Percentiles rank a stretch among this genome's conserved stretches.
These are phyloP conservation scores for Drosophila simulans DNA, from an alignment of 1,140 invertebrate species.

Conservation along the genomic window DNA sequence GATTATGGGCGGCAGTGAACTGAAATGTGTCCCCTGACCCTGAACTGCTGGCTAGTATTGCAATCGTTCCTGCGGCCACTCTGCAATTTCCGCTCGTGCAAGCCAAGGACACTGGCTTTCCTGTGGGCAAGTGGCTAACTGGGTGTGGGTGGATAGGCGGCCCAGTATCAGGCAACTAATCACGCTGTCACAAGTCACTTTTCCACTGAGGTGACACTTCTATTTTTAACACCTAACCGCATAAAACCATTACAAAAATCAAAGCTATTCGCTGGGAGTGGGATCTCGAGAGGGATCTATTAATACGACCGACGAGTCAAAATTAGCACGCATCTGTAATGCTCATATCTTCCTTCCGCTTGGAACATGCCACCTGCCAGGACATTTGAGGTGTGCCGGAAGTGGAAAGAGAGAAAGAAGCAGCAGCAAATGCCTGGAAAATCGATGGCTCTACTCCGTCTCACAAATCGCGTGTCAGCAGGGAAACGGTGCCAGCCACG, in stretches of 20 bases:
- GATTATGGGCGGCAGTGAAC: constrained; percentile 11
- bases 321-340: constrained; percentile 41
- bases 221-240: constrained; percentile 8
- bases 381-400: constrained; percentile 33
- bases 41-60: constrained; percentile 9
- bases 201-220: constrained; percentile 15
- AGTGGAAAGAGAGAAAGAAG: background rate
- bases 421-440: constrained; percentile 14
- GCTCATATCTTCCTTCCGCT: constrained; percentile 9
- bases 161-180: constrained; percentile 3
- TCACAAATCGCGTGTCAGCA: constrained; percentile 49
- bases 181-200: constrained; percentile 6
- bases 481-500: constrained; percentile 26
- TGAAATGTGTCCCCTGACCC: background rate
- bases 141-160: background rate
- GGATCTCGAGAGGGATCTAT: constrained; percentile 12
- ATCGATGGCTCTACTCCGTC: constrained; percentile 35
- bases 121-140: background rate
- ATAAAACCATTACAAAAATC: constrained; percentile 15
- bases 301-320: constrained; percentile 26
- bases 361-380: constrained; percentile 31
- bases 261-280: constrained; percentile 2
- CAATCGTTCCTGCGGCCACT: constrained; percentile 5
- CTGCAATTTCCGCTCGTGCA: constrained; percentile 10
- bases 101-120: constrained; percentile 15